Base-by-base conservation (phyloP, 1,140 invertebrate genomes). In the Musca domestica region DNA sequence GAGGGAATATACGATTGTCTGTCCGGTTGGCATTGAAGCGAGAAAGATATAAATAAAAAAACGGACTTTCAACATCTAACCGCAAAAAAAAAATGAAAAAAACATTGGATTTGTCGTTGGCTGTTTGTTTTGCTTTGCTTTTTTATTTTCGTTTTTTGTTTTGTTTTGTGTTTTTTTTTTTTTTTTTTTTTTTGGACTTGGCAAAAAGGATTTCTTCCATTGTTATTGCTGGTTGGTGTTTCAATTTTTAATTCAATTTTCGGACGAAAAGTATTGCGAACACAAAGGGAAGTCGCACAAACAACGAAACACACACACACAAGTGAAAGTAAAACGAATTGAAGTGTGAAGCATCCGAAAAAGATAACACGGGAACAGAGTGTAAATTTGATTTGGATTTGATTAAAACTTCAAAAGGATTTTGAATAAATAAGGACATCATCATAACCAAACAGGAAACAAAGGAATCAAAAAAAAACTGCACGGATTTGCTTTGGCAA, bases 311-410 rank as follows among this genome's bases (percentile, higher is more conserved):
- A 58, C 54, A 58, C 3, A 58, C 25, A 22, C 25, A 30, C 6
- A 15, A 41, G 6, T 41, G 27, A 41, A 61, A 19, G 19, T 61
- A 34, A 64, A 64, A 64, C 41, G 47, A 64, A 64, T 22, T 64
- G 34, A 49, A 64, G 63, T 64, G 63, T 61, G 17, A 61, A 61
- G 56, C 34, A 61, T 41, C 27, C 34, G n/a, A 64, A 64, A 48
- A 48, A 51, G 49, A 64, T 14, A 52, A 52, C 17, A 66, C 15
- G 20, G 34, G 23, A 51, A 22, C 27, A 27, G 51, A 66, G 64
- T 66, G 64, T 34, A 66, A 66, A 66, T 66, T 66, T 66, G 64
- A 66, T 66, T 66, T 66, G 49, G 23, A 41, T 66, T 66, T 66
- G 64, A 66, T 66, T 51, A 66, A 54, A 66, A 66, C 48, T 51